phyloP scores from a whole-genome alignment of 2,888 invertebrate species.

The Nomada flava region DNA sequence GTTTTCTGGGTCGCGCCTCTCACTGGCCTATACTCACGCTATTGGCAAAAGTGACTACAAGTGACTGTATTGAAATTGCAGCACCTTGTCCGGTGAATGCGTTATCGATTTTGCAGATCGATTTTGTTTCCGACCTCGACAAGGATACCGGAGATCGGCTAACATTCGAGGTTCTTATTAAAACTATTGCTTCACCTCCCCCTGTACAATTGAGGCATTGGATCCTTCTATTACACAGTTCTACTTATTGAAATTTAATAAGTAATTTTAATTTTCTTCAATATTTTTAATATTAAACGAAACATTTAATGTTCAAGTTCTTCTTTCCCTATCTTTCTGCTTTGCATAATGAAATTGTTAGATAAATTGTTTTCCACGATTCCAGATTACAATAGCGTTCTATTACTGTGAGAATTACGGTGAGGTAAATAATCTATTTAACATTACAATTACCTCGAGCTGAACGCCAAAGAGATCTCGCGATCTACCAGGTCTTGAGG shows the following conservation, averaged over 20 bases:
- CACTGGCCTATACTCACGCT: constrained; percentile 71
- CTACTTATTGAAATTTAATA: no score
- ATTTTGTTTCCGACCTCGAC: constrained; percentile 56
- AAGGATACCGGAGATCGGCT: constrained; percentile 49
- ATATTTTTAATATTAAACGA: no score
- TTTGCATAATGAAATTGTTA: no score
- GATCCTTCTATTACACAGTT: no score
- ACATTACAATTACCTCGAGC: constrained; percentile 85
- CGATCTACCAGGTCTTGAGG: constrained; percentile 85
- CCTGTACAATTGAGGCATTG: no score
- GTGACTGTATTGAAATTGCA: constrained; percentile 50
- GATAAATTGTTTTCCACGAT: no score
- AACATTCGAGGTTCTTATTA: neutral
- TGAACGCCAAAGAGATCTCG: constrained; percentile 87
- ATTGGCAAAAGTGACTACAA: constrained; percentile 67
- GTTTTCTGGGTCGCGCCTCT: constrained; percentile 76
- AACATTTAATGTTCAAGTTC: no score
- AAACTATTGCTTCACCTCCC: no score
- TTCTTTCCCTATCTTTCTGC: no score
- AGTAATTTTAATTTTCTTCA: no score
- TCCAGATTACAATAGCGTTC: no score
- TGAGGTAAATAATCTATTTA: neutral
- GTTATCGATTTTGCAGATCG: constrained; percentile 57
- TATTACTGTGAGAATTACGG: neutral
- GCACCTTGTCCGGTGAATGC: constrained; percentile 64